Conservation (phyloP, 2,113 vertebrate species). For the Poeciliopsis retropinna region DNA sequence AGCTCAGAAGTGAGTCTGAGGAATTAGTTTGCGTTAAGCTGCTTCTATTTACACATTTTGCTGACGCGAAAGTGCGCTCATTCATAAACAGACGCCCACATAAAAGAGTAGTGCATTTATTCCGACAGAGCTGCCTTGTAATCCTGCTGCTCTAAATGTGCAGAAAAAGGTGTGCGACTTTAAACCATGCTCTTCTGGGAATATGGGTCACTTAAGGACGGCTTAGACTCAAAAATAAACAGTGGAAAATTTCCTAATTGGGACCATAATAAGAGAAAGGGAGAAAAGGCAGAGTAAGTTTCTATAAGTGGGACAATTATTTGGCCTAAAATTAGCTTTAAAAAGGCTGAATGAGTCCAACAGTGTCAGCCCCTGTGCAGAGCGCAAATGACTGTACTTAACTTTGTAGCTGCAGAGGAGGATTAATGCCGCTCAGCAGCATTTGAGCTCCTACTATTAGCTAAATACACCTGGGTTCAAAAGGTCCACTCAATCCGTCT, state of each 20-base stretch:
- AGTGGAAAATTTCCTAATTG: conserved; percentile 32
- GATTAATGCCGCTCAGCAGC: background rate
- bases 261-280: conserved; percentile 17
- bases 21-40: background rate
- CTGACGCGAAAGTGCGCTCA: background rate
- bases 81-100: conserved; percentile 10
- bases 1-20: background rate
- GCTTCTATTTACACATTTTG: background rate
- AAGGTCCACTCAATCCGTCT: background rate
- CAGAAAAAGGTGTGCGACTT: conserved; percentile 32
- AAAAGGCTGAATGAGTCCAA: conserved; percentile 2
- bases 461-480: background rate
- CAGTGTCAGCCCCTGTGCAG: background rate
- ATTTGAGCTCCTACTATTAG: background rate
- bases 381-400: background rate
- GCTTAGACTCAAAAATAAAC: conserved; percentile 41
- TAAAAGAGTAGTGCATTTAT: background rate
- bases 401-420: background rate
- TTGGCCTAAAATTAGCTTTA: conserved; percentile 26
- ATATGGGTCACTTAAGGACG: conserved; percentile 43
- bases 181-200: conserved; percentile 13
- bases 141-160: conserved; percentile 21
- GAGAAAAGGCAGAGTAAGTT: conserved; percentile 9
- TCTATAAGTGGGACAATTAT: background rate
- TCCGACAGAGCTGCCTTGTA: conserved; percentile 44